A percentile compares a stretch with the other conserved stretches of the same genome.
phyloP scores from a whole-genome alignment of 2,797 vertebrate species.

The Enteromius anoplus region DNA sequence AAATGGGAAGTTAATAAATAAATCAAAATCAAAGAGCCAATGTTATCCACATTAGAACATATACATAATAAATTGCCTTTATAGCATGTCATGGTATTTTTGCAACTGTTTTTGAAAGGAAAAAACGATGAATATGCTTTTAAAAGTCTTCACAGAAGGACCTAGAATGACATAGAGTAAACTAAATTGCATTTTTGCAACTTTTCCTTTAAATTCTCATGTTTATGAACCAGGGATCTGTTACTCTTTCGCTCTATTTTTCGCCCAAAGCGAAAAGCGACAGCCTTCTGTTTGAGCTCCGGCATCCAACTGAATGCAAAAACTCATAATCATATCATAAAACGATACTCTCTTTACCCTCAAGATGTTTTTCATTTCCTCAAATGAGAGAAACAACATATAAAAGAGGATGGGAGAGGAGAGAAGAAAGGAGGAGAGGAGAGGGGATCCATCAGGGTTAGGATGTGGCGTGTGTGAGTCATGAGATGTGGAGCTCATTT shows the following conservation, averaged over 20 bases:
- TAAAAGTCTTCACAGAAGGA: not conserved
- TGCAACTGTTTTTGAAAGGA: not conserved
- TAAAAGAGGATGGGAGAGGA: not conserved
- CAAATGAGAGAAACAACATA: constrained; percentile 5
- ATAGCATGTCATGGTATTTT: not conserved
- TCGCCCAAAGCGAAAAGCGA: not conserved
- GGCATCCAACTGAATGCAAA: constrained; percentile 25
- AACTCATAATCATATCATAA: constrained; percentile 30
- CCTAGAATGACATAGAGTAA: not conserved
- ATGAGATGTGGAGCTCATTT: constrained; percentile 42
- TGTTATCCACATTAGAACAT: too few species aligned
- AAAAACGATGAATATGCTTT: not conserved
- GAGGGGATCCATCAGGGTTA: not conserved
- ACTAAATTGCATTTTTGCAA: constrained; percentile 5
- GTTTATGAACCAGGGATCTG: not conserved
- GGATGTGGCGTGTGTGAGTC: constrained; percentile 14
- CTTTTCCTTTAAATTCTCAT: not conserved
- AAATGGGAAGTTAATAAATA: too few species aligned
- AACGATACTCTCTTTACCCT: constrained; percentile 11
- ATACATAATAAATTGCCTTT: too few species aligned
- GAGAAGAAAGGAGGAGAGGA: not conserved
- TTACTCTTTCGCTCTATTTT: constrained; percentile 4
- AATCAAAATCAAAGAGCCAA: too few species aligned
- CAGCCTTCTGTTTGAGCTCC: not conserved
- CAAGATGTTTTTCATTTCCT: constrained; percentile 22